Percentiles rank a stretch among this genome's conserved stretches.
These are phyloP conservation scores for Linyphia triangularis DNA, from an alignment of 2,888 invertebrate species.

Conservation along the genomic window DNA sequence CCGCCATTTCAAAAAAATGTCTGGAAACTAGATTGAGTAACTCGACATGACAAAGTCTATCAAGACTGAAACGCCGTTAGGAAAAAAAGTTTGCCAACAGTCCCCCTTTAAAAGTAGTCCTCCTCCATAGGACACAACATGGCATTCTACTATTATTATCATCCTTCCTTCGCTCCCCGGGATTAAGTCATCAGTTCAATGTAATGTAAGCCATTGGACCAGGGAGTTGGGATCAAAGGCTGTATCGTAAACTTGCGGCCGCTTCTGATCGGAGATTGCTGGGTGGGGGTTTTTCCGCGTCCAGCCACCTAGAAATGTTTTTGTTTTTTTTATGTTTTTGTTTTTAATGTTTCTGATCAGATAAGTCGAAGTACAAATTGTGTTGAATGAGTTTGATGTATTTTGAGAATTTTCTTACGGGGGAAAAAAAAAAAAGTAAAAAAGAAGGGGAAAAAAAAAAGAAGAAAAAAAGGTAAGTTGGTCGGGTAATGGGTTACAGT, in stretches of 20 bases:
- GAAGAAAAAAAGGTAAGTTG: too few relatives aligned
- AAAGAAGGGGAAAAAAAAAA: too few relatives aligned
- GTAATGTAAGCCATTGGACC: conserved; percentile 73
- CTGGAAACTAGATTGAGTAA: too few relatives aligned
- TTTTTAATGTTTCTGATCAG: background rate
- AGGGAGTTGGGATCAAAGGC: conserved; percentile 39
- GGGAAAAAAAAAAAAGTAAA: too few relatives aligned
- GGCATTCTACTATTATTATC: conserved; percentile 49
- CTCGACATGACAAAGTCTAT: too few relatives aligned
- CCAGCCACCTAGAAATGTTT: background rate
- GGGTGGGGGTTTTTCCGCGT: background rate
- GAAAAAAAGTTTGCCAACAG: conserved; percentile 26
- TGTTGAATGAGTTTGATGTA: too few relatives aligned
- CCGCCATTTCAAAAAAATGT: too few relatives aligned
- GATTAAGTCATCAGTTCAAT: conserved; percentile 76
- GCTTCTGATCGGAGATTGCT: conserved; percentile 52
- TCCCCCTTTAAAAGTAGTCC: conserved; percentile 4
- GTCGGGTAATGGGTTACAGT: too few relatives aligned
- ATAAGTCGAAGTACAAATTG: too few relatives aligned
- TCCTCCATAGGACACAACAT: background rate
- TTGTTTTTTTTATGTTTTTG: background rate
- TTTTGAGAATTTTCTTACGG: too few relatives aligned
- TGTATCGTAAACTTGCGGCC: conserved; percentile 68
- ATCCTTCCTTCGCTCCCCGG: conserved; percentile 20
- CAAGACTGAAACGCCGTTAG: too few relatives aligned